Conservation (phyloP, 2,797 vertebrate genomes). For the Tragelaphus oryx region DNA sequence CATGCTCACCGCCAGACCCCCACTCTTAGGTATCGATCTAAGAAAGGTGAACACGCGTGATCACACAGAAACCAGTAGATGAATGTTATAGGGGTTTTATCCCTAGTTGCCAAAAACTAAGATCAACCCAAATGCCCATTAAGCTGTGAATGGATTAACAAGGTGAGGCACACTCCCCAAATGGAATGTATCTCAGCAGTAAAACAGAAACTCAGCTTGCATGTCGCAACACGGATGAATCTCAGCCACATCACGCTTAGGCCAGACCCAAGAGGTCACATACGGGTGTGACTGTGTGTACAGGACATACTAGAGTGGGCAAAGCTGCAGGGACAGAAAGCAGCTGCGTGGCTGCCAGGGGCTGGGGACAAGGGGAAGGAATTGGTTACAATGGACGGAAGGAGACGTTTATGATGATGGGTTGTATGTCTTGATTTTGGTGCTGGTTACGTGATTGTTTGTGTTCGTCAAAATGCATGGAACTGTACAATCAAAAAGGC, state of each 20-base stretch:
- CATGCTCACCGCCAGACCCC: background rate
- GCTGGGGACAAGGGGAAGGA: background rate
- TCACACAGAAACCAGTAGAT: background rate
- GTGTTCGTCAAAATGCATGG: background rate
- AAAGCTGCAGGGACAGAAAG: background rate
- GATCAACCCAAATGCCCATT: background rate
- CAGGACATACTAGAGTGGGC: background rate
- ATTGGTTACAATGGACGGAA: too few relatives aligned
- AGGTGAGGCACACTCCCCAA: rapidly evolving
- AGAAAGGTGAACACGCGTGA: background rate
- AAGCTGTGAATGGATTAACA: too few relatives aligned
- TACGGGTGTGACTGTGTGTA: rapidly evolving
- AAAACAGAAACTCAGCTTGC: rapidly evolving
- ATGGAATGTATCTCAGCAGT: background rate
- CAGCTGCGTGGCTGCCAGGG: rapidly evolving
- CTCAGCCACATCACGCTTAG: background rate
- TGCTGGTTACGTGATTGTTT: background rate
- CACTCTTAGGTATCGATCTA: background rate
- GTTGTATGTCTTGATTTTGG: background rate
- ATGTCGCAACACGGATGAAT: rapidly evolving
- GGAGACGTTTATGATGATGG: too few relatives aligned
- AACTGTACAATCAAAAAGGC: background rate
- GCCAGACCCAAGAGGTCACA: background rate
- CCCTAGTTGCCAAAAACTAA: background rate
- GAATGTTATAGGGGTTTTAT: background rate